Evolutionary conservation across 2,888 invertebrate species (phyloP).

Genomic region (Spilosoma lubricipeda): DNA sequence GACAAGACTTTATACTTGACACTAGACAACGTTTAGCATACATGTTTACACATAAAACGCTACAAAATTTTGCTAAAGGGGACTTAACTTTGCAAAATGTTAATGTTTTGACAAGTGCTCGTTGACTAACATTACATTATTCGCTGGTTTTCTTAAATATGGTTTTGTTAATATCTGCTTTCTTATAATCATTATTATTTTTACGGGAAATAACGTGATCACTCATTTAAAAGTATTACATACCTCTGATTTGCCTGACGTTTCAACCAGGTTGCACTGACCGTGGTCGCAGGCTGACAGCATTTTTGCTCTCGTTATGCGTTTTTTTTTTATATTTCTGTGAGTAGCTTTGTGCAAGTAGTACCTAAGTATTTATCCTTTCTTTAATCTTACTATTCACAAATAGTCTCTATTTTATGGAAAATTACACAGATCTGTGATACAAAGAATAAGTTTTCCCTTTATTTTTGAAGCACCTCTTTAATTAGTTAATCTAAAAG

Average conservation of each 20-base stretch:
- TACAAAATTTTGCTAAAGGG: constrained; percentile 21
- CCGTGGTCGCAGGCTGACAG: no score
- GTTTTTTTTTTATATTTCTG: background rate
- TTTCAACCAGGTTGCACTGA: no score
- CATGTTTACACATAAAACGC: constrained; percentile 29
- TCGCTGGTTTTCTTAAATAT: constrained; percentile 18
- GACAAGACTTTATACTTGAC: constrained; percentile 45
- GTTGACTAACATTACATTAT: constrained; percentile 19
- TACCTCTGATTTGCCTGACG: no score
- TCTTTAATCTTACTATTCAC: background rate
- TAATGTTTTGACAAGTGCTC: constrained; percentile 35
- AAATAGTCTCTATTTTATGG: background rate
- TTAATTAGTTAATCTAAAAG: constrained; percentile 7
- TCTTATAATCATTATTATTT: no score
- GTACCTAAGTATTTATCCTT: background rate
- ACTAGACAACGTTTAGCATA: constrained; percentile 36
- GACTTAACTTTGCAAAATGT: constrained; percentile 35
- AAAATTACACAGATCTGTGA: background rate
- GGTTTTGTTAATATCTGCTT: constrained; percentile 5
- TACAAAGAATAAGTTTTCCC: constrained; percentile 2
- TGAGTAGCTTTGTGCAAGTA: no score
- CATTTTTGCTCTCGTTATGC: constrained; percentile 2
- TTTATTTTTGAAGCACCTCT: background rate
- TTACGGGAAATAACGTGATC: no score
- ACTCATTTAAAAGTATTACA: no score